Percentiles rank a stretch among this genome's conserved stretches.
These are phyloP conservation scores for Nestor notabilis DNA, from an alignment of 2,113 vertebrate species.

Conservation along the genomic window DNA sequence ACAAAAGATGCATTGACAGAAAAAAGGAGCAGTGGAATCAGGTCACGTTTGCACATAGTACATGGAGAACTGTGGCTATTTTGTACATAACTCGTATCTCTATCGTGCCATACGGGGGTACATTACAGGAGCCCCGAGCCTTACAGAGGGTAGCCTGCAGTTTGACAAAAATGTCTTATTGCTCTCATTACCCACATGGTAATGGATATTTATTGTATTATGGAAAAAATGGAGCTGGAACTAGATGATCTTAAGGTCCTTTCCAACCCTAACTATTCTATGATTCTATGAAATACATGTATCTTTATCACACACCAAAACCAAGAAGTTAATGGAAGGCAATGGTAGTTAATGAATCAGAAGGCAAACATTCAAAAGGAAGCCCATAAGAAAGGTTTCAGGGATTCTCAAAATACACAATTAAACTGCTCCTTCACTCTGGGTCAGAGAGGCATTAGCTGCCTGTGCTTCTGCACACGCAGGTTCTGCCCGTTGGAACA, in stretches of 20 bases:
- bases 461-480: neutral
- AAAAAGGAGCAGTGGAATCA: neutral
- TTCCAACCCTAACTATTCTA: no score
- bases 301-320: neutral
- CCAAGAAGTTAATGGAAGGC: neutral
- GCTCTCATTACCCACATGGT: neutral
- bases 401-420: neutral
- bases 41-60: neutral
- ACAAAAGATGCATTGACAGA: neutral
- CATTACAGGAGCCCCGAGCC: neutral
- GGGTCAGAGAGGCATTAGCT: neutral
- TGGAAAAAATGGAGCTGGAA: no score
- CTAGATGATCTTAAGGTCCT: no score
- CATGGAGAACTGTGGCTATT: neutral
- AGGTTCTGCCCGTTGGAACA: neutral
- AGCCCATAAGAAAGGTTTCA: neutral
- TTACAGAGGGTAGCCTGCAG: neutral
- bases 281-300: neutral
- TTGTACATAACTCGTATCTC: neutral
- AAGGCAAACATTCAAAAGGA: neutral
- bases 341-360: neutral
- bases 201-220: neutral
- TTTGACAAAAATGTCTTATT: neutral
- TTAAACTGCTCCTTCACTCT: neutral
- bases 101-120: neutral